A percentile compares a stretch with the other conserved stretches of the same genome.
Evolutionary conservation across 2,888 invertebrate genomes (phyloP).

Genomic region (Coelinius sp.): DNA sequence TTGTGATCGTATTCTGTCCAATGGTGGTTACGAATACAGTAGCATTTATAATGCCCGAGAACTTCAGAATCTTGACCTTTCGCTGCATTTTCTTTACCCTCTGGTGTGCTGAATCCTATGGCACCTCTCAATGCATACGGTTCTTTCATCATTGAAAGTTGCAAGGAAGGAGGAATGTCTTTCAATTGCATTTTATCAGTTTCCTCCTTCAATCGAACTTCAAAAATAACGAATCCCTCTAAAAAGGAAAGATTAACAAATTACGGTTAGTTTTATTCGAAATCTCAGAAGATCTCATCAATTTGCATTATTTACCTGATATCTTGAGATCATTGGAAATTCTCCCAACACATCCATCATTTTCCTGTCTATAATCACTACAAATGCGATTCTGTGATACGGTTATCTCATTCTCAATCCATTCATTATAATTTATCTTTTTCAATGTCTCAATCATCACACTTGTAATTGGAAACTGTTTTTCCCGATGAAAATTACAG

Average conservation of each 20-base stretch:
- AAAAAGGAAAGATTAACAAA: slow-evolving; percentile 29
- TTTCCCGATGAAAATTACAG: not conserved
- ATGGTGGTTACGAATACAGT: no score
- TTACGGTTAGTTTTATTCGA: not conserved
- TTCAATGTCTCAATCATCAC: not conserved
- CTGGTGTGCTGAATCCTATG: no score
- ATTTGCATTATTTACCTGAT: not conserved
- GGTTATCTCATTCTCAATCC: not conserved
- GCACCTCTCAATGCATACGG: no score
- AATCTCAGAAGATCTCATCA: not conserved
- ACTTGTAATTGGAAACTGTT: not conserved
- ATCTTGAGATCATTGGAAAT: not conserved
- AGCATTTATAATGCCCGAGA: no score
- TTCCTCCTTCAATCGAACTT: no score
- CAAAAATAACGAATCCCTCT: not conserved
- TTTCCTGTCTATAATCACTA: not conserved
- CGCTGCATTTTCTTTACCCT: no score
- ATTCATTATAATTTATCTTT: not conserved
- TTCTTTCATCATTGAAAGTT: no score
- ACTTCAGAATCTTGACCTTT: no score
- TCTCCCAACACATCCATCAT: not conserved
- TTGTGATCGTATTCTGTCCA: no score
- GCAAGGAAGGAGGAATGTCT: no score
- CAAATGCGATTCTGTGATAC: not conserved
- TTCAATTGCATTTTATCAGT: no score